These are phyloP conservation scores for Cataglyphis hispanica DNA, from an alignment of 1,140 invertebrate species.

Conservation along the genomic window DNA sequence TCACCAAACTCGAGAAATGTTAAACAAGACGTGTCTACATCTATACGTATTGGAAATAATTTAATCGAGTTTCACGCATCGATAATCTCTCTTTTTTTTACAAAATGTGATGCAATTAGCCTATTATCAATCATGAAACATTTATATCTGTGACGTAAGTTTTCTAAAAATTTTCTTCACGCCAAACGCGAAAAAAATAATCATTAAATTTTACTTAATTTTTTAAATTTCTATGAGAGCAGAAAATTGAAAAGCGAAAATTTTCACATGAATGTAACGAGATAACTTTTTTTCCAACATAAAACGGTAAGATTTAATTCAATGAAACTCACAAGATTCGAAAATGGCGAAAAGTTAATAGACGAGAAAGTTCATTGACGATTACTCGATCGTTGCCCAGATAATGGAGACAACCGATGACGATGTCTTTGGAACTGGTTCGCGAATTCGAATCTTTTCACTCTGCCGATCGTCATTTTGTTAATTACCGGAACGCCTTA, in stretches of 20 bases:
- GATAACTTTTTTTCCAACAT: background rate
- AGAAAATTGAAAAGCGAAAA: background rate
- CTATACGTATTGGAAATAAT: background rate
- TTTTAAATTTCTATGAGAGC: background rate
- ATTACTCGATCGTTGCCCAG: background rate
- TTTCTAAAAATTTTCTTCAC: too few species aligned
- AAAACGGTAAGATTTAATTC: conserved; percentile 22
- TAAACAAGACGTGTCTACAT: background rate
- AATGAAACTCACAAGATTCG: conserved; percentile 17
- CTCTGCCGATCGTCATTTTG: conserved; percentile 37
- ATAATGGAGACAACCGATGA: conserved; percentile 24
- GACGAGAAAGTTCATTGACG: conserved; percentile 30
- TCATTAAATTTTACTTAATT: too few species aligned
- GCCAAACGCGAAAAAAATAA: too few species aligned
- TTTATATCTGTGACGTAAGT: background rate
- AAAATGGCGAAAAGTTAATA: conserved; percentile 34
- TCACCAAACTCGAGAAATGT: background rate
- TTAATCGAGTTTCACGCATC: background rate
- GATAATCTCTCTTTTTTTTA: background rate
- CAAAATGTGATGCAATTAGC: background rate
- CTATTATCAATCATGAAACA: background rate
- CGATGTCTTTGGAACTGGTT: conserved; percentile 45
- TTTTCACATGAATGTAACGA: background rate
- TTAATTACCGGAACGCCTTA: conserved; percentile 60
- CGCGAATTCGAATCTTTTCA: conserved; percentile 55